Evolutionary conservation across 2,113 vertebrate genomes (phyloP).

Genomic region (Calidris pugnax): DNA sequence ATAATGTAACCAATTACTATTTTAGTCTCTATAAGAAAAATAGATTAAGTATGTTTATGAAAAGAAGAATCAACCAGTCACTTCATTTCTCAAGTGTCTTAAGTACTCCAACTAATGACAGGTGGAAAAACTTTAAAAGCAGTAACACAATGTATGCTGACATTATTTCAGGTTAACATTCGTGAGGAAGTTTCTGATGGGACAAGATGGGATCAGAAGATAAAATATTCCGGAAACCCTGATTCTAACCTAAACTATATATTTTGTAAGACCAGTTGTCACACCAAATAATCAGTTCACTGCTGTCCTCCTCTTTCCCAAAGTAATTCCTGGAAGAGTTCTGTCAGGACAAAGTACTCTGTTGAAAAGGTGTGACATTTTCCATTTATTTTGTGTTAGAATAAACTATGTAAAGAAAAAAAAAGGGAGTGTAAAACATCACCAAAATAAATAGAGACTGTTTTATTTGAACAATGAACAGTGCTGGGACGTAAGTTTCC

Average conservation of each 20-base stretch:
- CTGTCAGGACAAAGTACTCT: conserved; percentile 21
- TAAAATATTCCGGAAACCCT: not conserved
- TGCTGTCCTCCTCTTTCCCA: not conserved
- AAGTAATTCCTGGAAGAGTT: not conserved
- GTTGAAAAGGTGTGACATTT: conserved; percentile 25
- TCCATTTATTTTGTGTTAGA: conserved; percentile 39
- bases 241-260: not conserved
- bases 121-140: not conserved
- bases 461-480: conserved; percentile 48
- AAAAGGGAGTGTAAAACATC: not conserved
- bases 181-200: not conserved
- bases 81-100: not conserved
- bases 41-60: not conserved
- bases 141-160: not conserved
- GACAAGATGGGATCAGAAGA: not conserved
- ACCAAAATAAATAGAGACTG: not conserved
- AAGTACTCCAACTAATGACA: not conserved
- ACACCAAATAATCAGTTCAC: not conserved
- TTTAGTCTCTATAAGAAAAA: not conserved
- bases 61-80: not conserved
- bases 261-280: not conserved
- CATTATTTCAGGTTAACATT: not conserved
- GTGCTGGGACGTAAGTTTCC: not conserved
- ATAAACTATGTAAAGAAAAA: not conserved
- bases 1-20: not conserved